A percentile compares a stretch with the other conserved stretches of the same genome.
Evolutionary conservation across 2,888 invertebrate genomes (phyloP).

Genomic region (Limulus polyphemus): DNA sequence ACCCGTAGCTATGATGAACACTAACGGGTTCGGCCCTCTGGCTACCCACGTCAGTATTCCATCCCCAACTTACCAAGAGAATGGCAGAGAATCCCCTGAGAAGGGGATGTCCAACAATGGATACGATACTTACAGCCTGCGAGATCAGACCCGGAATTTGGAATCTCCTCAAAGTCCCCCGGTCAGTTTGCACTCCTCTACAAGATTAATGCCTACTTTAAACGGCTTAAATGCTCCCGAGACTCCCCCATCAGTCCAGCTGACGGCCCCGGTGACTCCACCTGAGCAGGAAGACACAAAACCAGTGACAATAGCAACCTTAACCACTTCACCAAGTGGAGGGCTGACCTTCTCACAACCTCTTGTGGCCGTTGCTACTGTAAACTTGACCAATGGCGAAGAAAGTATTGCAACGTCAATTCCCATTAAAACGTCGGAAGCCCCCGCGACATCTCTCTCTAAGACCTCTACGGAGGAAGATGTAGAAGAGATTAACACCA

Average conservation of each 20-base stretch:
- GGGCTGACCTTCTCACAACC: slow-evolving; percentile 7
- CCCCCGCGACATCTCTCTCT: slow-evolving; percentile 2
- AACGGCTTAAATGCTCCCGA: slow-evolving; percentile 39
- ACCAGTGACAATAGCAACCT: slow-evolving; percentile 23
- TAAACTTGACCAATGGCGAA: slow-evolving; percentile 5
- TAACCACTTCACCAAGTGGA: no score
- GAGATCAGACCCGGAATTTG: slow-evolving; percentile 33
- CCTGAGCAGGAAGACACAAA: slow-evolving; percentile 38
- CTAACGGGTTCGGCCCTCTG: slow-evolving; percentile 28
- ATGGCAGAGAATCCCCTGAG: slow-evolving; percentile 60
- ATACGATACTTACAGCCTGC: slow-evolving; percentile 57
- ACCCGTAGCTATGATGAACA: slow-evolving; percentile 40
- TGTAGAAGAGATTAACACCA: slow-evolving; percentile 95
- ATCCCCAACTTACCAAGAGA: slow-evolving; percentile 64
- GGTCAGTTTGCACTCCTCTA: slow-evolving; percentile 48
- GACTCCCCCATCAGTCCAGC: slow-evolving; percentile 43
- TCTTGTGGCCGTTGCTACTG: slow-evolving; percentile 18
- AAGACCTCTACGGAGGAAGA: slow-evolving; percentile 41
- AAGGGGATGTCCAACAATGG: slow-evolving; percentile 60
- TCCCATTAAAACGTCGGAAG: slow-evolving; percentile 1
- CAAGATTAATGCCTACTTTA: slow-evolving; percentile 33
- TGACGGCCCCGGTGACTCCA: slow-evolving; percentile 40
- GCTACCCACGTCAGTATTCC: slow-evolving; percentile 32
- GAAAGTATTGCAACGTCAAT: slow-evolving; percentile 2
- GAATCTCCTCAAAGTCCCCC: slow-evolving; percentile 45